Evolutionary conservation across 2,113 vertebrate genomes (phyloP), one percentile per base, ranked within the genome.

Genomic region (Poeciliopsis occidentalis): DNA sequence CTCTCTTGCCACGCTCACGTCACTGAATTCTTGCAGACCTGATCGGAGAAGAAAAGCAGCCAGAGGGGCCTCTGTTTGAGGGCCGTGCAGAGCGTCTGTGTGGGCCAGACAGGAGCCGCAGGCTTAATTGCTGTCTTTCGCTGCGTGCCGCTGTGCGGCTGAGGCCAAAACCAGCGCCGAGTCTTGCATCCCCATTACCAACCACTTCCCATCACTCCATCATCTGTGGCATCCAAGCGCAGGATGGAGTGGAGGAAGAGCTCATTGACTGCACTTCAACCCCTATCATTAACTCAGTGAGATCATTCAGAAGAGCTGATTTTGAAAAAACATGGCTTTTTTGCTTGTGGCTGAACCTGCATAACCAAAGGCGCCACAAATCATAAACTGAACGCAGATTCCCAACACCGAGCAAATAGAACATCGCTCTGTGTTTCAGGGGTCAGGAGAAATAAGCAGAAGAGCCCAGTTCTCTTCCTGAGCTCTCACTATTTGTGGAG

Each of bases 271-370:
- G 13, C 3, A 8, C 61, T 73, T 47, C 82, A 66, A 60, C 83
- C 85, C 84, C 81, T 80, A 72, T 92, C 88, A 90, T 92, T 92
- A 92, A 71, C 83, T 61, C 74, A 12, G 73, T 87, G 82, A 91
- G 79, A 68, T 92, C 89, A 89, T 71, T 81, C 75, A 68, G 67
- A 77, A 71, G 69, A 84, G 60, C 77, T 66, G 86, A 85, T 84
- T 71, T 69, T 27, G 64, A 47, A 82, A 77, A 87, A 81, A 85
- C 79, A 80, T 61, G 26, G 69, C 70, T 79, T 73, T 30, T 85
- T 88, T 82, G 77, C 79, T 80, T 80, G 89, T 37, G 82, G 88
- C 79, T 75, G 51, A 76, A 85, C 81, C 87, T 85, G 85, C 75
- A 73, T 85, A 88, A 85, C 76, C 61, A 32, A 37, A 76, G 79